phyloP scores from a whole-genome alignment of 2,797 vertebrate genomes.

The Pseudochromis fuscus region DNA sequence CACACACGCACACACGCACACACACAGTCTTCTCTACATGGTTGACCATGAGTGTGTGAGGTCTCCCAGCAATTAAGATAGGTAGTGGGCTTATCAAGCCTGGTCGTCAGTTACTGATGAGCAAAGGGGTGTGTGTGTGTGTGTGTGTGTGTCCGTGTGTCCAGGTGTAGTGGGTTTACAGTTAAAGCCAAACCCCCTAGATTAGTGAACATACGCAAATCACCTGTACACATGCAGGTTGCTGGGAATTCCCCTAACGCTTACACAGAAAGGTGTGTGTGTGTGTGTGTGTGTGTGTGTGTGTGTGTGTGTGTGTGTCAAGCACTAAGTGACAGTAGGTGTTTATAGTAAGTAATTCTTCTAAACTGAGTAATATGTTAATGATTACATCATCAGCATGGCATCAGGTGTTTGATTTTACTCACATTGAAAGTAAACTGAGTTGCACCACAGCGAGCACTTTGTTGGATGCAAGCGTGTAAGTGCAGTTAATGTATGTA shows the following conservation, averaged over 20 bases:
- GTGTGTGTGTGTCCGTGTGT: conserved; percentile 41
- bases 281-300: conserved; percentile 1
- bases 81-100: conserved; percentile 29
- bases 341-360: conserved; percentile 15
- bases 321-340: conserved; percentile 8
- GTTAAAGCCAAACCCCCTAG: conserved; percentile 80
- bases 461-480: neutral
- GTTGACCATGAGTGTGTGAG: conserved; percentile 40
- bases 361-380: neutral
- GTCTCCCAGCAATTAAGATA: conserved; percentile 14
- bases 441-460: neutral
- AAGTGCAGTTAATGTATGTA: neutral
- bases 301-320: conserved; percentile 29
- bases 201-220: conserved; percentile 82
- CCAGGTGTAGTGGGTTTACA: conserved; percentile 84
- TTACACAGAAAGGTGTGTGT: conserved; percentile 38
- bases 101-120: conserved; percentile 51
- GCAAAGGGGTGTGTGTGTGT: conserved; percentile 21
- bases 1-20: neutral
- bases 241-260: conserved; percentile 75
- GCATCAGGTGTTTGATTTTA: neutral
- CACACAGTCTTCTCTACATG: too few relatives aligned
- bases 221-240: conserved; percentile 71
- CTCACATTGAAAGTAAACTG: neutral
- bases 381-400: neutral